Evolutionary conservation across 2,888 invertebrate genomes (phyloP), one percentile per base, ranked within the genome.

Genomic region (Leptarthrus brevirostris): DNA sequence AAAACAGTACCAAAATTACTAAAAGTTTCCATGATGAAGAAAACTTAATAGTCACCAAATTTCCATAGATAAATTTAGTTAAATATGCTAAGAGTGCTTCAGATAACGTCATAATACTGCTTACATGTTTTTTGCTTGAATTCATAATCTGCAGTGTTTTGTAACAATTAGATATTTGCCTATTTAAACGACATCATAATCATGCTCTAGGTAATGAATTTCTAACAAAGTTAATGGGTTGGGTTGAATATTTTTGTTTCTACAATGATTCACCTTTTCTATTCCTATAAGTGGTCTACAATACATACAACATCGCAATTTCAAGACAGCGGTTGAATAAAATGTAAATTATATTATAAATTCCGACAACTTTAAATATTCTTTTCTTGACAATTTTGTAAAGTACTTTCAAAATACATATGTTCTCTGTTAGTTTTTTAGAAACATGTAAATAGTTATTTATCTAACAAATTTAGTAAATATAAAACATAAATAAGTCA

Each of bases 341-440:
- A 26, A 56, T 0, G 30, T 12, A 4, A 56, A n/a, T 26, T 8
- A 14, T 56, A n/a, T 24, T 26, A 56, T 30, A 30, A 8, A 6
- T 30, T 30, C 8, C 30, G 30, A 30, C 8, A 56, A 14, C 18
- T 10, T 26, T 16, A 56, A 26, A 16, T 16, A 30, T 26, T 12
- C 16, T 58, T 36, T 36, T 18, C 20, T 14, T 24, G 24, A n/a
- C 56, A 34, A 36, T 26, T 58, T 30, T 10, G 36, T n/a, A n/a
- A n/a, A n/a, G n/a, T n/a, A n/a, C n/a, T 40, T 64, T 64, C 64
- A 64, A 64, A 64, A 64, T 64, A n/a, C n/a, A n/a, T n/a, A 64
- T 64, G 44, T 16, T 24, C 44, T 24, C 64, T 44, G 44, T 44
- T 18, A 47, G 47, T 24, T 64, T n/a, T n/a, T 40, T 61, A 61